A percentile compares a stretch with the other conserved stretches of the same genome.
Evolutionary conservation across 2,797 vertebrate species (phyloP).

Genomic region (Ctenopoma kingsleyae): DNA sequence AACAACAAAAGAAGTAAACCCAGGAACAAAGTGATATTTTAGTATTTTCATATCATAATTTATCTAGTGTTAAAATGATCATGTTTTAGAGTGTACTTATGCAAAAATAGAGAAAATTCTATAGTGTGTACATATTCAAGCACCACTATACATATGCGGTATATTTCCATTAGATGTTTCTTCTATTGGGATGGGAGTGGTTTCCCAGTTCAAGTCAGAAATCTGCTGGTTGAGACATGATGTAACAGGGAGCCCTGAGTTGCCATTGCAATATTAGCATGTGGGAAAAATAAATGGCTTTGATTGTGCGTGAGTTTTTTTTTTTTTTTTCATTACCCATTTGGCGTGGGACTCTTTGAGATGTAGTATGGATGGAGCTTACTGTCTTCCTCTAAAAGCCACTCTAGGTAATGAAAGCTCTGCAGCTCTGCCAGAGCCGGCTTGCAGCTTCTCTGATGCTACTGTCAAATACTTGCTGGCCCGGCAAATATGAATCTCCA

Average conservation of each 20-base stretch:
- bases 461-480: constrained; percentile 85
- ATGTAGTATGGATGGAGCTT: constrained; percentile 58
- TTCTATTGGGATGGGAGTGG: constrained; percentile 49
- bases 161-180: constrained; percentile 16
- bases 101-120: too few relatives aligned
- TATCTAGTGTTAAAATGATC: too few relatives aligned
- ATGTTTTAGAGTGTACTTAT: too few relatives aligned
- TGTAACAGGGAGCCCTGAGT: constrained; percentile 17
- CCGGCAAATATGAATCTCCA: constrained; percentile 82
- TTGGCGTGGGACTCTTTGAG: constrained; percentile 59
- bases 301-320: constrained; percentile 51
- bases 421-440: constrained; percentile 73
- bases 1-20: too few relatives aligned
- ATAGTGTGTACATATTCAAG: too few relatives aligned
- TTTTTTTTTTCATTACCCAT: constrained; percentile 66
- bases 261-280: constrained; percentile 43
- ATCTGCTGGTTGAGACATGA: constrained; percentile 45
- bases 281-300: constrained; percentile 43
- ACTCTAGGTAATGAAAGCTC: constrained; percentile 84
- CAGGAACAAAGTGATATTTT: too few relatives aligned
- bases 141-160: too few relatives aligned
- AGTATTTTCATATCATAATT: too few relatives aligned
- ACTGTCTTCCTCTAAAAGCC: constrained; percentile 75
- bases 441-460: constrained; percentile 68
- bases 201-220: constrained; percentile 45